These are phyloP conservation scores for Temnopleurus reevesii DNA, from an alignment of 53 echinoderm and acorn worm genomes.

Conservation along the genomic window DNA sequence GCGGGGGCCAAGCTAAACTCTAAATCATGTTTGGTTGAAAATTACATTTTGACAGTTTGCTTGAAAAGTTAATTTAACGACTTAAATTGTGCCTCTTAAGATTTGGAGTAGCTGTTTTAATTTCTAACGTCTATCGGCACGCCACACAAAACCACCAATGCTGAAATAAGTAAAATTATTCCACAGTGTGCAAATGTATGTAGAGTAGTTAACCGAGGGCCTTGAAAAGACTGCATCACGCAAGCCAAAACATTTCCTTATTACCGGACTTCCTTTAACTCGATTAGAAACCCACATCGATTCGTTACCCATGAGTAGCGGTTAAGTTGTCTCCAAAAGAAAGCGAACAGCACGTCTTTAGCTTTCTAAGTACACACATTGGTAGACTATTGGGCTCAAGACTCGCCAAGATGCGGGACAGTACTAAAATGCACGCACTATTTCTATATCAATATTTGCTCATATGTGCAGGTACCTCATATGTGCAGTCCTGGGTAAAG, in stretches of 20 bases:
- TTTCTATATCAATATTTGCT: conserved; percentile 33
- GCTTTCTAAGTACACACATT: background rate
- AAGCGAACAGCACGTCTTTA: background rate
- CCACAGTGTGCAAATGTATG: too few relatives aligned
- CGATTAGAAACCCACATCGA: background rate
- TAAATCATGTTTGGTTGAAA: too few relatives aligned
- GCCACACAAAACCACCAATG: too few relatives aligned
- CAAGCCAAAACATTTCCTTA: background rate
- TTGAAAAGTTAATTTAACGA: too few relatives aligned
- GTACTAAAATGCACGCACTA: background rate
- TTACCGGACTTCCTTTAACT: background rate
- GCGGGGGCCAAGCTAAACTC: too few relatives aligned
- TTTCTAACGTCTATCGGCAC: too few relatives aligned
- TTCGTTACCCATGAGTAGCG: background rate
- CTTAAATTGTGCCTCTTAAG: too few relatives aligned
- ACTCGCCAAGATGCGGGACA: background rate
- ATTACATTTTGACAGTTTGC: too few relatives aligned
- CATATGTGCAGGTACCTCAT: conserved; percentile 5
- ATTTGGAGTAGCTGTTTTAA: too few relatives aligned
- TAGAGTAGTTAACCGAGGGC: too few relatives aligned
- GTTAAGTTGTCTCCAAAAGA: background rate
- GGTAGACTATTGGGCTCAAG: background rate
- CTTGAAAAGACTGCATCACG: too few relatives aligned
- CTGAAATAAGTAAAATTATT: too few relatives aligned
- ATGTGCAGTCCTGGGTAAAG: background rate